Percentiles rank a stretch among this genome's conserved stretches.
Evolutionary conservation across 2,888 invertebrate genomes (phyloP).

Genomic region (Pyralis farinalis): DNA sequence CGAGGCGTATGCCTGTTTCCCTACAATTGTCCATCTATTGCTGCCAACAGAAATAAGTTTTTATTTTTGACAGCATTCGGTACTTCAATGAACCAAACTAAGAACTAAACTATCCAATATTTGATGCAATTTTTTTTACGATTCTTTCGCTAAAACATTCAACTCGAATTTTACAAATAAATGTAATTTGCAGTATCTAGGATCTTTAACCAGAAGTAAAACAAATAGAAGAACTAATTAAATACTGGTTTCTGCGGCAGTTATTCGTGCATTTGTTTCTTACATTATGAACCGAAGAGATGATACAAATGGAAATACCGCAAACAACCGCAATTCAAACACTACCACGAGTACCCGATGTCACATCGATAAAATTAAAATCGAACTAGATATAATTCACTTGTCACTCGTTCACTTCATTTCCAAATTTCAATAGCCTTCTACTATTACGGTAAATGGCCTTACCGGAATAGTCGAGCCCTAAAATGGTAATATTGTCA

Average conservation of each 20-base stretch:
- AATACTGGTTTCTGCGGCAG: not conserved
- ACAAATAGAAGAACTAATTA: no score
- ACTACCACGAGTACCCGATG: not conserved
- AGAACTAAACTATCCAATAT: no score
- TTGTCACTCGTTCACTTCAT: not conserved
- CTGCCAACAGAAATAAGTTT: no score
- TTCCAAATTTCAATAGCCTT: not conserved
- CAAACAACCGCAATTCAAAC: not conserved
- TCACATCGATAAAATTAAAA: not conserved
- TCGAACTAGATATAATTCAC: not conserved
- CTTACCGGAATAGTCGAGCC: not conserved
- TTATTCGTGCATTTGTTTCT: not conserved
- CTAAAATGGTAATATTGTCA: slow-evolving; percentile 4
- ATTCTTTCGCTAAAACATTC: no score
- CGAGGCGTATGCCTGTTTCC: no score
- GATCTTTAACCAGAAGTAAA: no score
- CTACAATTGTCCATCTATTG: no score
- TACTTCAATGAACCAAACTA: no score
- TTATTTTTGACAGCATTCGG: no score
- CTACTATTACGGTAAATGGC: not conserved
- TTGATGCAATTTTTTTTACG: no score
- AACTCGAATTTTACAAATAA: no score
- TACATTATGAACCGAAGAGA: not conserved
- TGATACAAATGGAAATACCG: slow-evolving; percentile 1
- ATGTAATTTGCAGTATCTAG: no score